phyloP scores from a whole-genome alignment of 2,797 vertebrate genomes.

The Miichthys miiuy region DNA sequence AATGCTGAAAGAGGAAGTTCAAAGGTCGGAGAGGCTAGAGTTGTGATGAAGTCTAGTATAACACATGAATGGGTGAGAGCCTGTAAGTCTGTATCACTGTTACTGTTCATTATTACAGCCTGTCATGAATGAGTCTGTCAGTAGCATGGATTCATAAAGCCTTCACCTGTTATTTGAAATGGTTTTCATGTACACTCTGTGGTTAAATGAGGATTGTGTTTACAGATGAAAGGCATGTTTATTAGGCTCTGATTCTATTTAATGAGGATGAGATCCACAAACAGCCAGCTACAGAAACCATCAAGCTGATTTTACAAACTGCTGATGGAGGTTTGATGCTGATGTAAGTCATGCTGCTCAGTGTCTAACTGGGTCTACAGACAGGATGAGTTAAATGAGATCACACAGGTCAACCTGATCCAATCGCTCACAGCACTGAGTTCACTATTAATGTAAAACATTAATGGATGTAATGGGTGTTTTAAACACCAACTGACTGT shows the following conservation, averaged over 20 bases:
- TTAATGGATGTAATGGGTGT: neutral
- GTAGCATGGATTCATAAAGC: neutral
- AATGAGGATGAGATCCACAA: neutral
- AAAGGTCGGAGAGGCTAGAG: constrained; percentile 31
- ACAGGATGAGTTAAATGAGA: neutral
- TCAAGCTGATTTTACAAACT: neutral
- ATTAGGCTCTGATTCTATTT: neutral
- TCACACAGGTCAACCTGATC: neutral
- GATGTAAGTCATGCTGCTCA: neutral
- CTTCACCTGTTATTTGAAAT: neutral
- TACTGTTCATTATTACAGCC: neutral
- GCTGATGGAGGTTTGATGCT: neutral
- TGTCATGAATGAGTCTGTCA: neutral
- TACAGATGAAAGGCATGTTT: neutral
- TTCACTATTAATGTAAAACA: neutral
- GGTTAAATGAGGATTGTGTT: neutral
- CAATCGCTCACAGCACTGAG: too few species aligned
- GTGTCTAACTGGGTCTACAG: neutral
- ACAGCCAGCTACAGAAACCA: neutral
- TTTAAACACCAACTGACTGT: neutral
- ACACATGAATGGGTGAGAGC: constrained; percentile 1
- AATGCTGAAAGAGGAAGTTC: constrained; percentile 13
- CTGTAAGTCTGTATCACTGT: neutral
- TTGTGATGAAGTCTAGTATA: constrained; percentile 17
- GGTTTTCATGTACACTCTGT: neutral